Evolutionary conservation across 2,888 invertebrate genomes (phyloP).

Genomic region (Dryomyza anilis): DNA sequence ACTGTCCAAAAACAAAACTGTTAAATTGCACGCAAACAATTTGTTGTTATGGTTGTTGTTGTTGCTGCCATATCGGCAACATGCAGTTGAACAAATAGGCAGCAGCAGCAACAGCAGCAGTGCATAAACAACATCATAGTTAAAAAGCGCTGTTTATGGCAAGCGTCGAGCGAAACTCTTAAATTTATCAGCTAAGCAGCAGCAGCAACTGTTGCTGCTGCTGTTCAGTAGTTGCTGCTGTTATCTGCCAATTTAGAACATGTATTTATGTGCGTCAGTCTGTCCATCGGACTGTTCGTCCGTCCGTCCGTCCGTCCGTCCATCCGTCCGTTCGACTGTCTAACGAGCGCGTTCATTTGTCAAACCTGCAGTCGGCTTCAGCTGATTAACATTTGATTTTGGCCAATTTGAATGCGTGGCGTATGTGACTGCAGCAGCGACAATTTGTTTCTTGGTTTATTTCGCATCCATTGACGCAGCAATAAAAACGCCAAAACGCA

Average conservation of each 20-base stretch:
- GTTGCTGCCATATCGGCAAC: background rate
- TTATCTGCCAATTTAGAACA: slow-evolving; percentile 50
- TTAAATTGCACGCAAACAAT: slow-evolving; percentile 11
- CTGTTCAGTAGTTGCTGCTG: slow-evolving; percentile 4
- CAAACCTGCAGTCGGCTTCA: slow-evolving; percentile 13
- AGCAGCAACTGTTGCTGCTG: background rate
- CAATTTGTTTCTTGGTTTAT: slow-evolving; percentile 34
- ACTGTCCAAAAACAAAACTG: slow-evolving; percentile 38
- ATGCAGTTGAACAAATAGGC: slow-evolving; percentile 18
- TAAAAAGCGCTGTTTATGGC: slow-evolving; percentile 32
- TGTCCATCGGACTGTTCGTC: slow-evolving; percentile 32
- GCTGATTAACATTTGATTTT: slow-evolving; percentile 38
- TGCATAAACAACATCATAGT: slow-evolving; percentile 28
- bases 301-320: no score
- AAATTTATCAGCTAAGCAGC: slow-evolving; percentile 1
- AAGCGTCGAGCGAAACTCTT: background rate
- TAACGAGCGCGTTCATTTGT: slow-evolving; percentile 26
- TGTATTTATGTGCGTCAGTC: slow-evolving; percentile 47
- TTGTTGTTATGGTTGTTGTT: background rate
- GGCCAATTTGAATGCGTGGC: slow-evolving; percentile 31
- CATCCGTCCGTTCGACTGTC: no score
- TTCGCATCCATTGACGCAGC: no score
- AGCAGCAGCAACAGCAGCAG: background rate
- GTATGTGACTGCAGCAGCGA: slow-evolving; percentile 10
- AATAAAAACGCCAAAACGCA: no score